phyloP scores from a whole-genome alignment of 1,140 invertebrate species.

The Drosophila trapezifrons region DNA sequence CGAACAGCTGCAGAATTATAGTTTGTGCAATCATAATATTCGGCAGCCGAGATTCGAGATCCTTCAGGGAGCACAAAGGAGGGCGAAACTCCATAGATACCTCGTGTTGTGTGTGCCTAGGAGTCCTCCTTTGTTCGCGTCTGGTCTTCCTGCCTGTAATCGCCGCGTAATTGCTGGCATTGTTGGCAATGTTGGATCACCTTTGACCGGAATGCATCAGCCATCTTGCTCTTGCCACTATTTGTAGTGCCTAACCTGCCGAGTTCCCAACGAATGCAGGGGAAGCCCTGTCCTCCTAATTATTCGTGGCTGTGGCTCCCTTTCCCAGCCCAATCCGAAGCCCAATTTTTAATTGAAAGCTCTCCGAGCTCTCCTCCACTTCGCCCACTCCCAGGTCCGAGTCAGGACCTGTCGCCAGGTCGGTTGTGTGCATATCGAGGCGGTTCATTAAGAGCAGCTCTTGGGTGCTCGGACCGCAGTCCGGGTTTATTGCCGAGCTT shows the following conservation, averaged over 20 bases:
- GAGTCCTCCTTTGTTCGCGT: slow-evolving; percentile 39
- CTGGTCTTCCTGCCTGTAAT: not conserved
- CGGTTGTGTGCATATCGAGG: slow-evolving; percentile 2
- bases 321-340: no score
- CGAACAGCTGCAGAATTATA: slow-evolving; percentile 52
- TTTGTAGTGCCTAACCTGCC: no score
- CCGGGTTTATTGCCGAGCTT: slow-evolving; percentile 37
- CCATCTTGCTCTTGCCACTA: no score
- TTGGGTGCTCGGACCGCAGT: slow-evolving; percentile 8
- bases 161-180: slow-evolving; percentile 54
- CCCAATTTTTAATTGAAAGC: not conserved
- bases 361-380: not conserved
- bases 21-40: slow-evolving; percentile 42
- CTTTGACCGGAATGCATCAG: slow-evolving; percentile 11
- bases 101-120: not conserved
- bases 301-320: no score
- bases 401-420: not conserved
- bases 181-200: slow-evolving; percentile 29
- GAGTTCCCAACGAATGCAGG: no score
- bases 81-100: not conserved
- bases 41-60: slow-evolving; percentile 3
- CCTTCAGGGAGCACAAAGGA: slow-evolving; percentile 22
- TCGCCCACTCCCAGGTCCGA: not conserved
- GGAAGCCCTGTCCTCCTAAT: no score
- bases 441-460: slow-evolving; percentile 29